Base-by-base conservation (phyloP, 2,113 vertebrate species). In the Ceyx melanurus region DNA sequence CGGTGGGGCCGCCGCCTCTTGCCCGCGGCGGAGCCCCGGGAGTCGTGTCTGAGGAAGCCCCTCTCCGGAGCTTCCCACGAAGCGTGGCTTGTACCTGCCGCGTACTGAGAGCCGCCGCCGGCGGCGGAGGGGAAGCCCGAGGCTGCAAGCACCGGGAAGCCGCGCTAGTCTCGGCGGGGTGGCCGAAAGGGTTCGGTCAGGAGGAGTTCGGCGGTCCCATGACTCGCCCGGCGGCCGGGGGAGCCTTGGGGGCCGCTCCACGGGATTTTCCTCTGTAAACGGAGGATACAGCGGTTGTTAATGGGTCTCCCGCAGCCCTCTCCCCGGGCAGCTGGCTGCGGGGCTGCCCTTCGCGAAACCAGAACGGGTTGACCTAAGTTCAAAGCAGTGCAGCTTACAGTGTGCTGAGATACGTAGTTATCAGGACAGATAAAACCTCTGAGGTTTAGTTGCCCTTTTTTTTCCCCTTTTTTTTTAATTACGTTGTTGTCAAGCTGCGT, bases 191-290 rank as follows among this genome's bases (percentile, higher is more conserved):
- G 50, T 54, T 68, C 60, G 26, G 58, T 28, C 81, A 12, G 88
- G 94, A 12, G 88, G 94, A 79, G 79, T 37, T 61, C 10, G 58
- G 56, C 29, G 77, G 86, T 89, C 89, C 90, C 78, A n/a, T 88
- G 95, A 42, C 77, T 46, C 54, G 64, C 75, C 23, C 15, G 40
- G 91, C 62, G 77, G 40, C 62, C 62, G 5, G 48, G 67, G 45
- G 8, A 17, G 51, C 62, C 42, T 2, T 1, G n/a, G 58, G 57
- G 37, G 50, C 40, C 11, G 42, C 58, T 21, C 33, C 46, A 1
- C 13, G 26, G 7, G 60, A 10, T 35, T 77, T 21, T 4, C 45
- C 45, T 5, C 8, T 15, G 48, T 9, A 0, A 54, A 21, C 7
- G 43, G 67, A 3, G 33, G 48, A 3, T 18, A 61, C 50, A 5